Percentiles rank a stretch among this genome's conserved stretches.
These are phyloP conservation scores for Pyrgilauda ruficollis DNA, from an alignment of 2,113 vertebrate genomes.

Conservation along the genomic window DNA sequence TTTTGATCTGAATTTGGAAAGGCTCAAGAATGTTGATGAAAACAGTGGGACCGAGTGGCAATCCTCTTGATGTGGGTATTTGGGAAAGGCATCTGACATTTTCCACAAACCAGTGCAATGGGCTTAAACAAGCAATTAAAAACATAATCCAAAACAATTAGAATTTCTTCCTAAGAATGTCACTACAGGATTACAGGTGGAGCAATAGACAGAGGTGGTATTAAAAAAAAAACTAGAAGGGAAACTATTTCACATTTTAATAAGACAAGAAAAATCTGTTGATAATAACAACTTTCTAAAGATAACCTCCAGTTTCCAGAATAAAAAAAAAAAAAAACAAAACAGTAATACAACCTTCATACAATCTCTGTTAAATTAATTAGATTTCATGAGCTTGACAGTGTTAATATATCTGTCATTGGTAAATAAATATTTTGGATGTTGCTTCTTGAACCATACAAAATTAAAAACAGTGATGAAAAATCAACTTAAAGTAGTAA, in stretches of 20 bases:
- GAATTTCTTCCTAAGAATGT: not conserved
- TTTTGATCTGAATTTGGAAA: not conserved
- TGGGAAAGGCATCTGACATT: not conserved
- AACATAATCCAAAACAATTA: not conserved
- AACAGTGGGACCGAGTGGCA: not conserved
- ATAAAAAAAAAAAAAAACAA: not conserved
- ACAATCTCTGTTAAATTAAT: not conserved
- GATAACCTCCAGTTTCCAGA: not conserved
- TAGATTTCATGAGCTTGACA: not conserved
- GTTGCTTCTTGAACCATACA: not conserved
- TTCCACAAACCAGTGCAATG: not conserved
- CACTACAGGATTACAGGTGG: not conserved
- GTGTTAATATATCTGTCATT: not conserved
- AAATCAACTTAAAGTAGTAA: not conserved
- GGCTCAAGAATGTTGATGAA: not conserved
- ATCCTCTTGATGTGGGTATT: not conserved
- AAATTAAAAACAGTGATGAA: not conserved
- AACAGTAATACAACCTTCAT: not conserved
- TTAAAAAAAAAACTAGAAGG: not conserved
- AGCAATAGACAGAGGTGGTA: not conserved
- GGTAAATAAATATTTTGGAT: not conserved
- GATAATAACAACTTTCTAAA: not conserved
- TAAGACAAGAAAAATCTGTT: not conserved
- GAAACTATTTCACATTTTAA: not conserved
- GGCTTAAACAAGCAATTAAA: not conserved